Evolutionary conservation across 2,113 vertebrate genomes (phyloP), one percentile per base, ranked within the genome.

Genomic region (Corvus moneduloides): DNA sequence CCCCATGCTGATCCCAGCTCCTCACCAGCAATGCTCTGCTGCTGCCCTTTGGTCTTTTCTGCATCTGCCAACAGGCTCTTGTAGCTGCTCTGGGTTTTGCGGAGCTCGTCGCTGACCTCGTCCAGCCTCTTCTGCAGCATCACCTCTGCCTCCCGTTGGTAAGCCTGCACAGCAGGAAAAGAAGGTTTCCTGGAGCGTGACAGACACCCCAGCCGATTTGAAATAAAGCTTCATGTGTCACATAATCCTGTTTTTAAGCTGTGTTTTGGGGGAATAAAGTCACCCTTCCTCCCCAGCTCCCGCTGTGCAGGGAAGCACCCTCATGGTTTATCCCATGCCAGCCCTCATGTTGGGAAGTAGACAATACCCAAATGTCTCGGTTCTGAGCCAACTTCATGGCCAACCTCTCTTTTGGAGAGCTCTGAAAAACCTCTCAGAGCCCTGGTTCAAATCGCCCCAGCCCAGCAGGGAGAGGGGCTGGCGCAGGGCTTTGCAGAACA

Each of bases 81-180:
- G 56, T 98, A 98, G 97, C 84, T 98, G 94, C 84, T 98, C 95
- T 99, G 99, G 8, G 98, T 88, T 46, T 96, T 98, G 87, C 98
- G 97, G 33, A 99, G 98, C 92, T 99, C 99, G 2, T 98, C 98
- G 13, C 98, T 97, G 35, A 99, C 98, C 97, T 99, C 99, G 1
- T 99, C 99, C 94, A 99, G 89, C 73, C 98, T 98, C 96, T 98
- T 99, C 97, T 99, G 99, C 71, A 99, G 92, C 1, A 97, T 97
- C 30, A 97, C 97, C 96, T 99, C 99, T 5, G 94, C 98, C 54
- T 99, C 98, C 58, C 97, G 97, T 37, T 98, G 97, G 89, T 98
- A 98, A 35, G 94, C 95, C 99, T 99, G 96, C 46, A 43, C 0
- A 3, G 49, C 26, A 71, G 44, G 12, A 87, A 54, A 21, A 58